Percentiles rank a stretch among this genome's conserved stretches.
Conservation (phyloP, 2,888 invertebrate species). For the Drosophila pullipes region DNA sequence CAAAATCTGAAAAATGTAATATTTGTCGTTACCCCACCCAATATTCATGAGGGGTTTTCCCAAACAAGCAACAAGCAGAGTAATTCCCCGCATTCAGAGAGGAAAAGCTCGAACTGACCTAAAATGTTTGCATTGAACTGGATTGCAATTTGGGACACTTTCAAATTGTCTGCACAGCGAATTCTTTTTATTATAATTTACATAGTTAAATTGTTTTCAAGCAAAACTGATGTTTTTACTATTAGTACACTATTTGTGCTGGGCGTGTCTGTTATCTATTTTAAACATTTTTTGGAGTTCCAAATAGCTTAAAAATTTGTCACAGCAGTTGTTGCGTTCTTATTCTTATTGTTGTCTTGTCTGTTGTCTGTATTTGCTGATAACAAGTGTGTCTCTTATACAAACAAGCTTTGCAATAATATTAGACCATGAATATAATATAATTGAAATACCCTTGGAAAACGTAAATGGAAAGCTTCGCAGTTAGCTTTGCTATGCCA, state of each 20-base stretch:
- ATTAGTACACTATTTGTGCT: not conserved
- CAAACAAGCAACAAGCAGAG: slow-evolving; percentile 19
- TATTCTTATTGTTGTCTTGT: not conserved
- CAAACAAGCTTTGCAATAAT: not conserved
- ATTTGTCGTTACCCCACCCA: slow-evolving; percentile 16
- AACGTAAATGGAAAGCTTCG: not conserved
- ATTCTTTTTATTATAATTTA: not conserved
- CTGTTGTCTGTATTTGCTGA: slow-evolving; percentile 1
- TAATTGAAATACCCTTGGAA: not conserved
- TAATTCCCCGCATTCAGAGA: slow-evolving; percentile 38
- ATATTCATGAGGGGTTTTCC: slow-evolving; percentile 7
- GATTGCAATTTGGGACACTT: slow-evolving; percentile 11
- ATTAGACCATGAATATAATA: not conserved
- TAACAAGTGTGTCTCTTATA: slow-evolving; percentile 8
- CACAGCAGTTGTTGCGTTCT: not conserved
- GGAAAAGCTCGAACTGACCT: slow-evolving; percentile 4
- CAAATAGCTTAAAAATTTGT: slow-evolving; percentile 1
- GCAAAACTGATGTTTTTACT: not conserved
- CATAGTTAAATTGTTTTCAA: not conserved
- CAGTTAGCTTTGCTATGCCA: not conserved
- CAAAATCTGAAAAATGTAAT: slow-evolving; percentile 18
- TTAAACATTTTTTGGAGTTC: not conserved
- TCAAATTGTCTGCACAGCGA: not conserved
- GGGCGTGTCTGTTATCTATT: not conserved
- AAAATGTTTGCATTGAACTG: slow-evolving; percentile 14